phyloP scores from a whole-genome alignment of 2,113 vertebrate species.

The Vombatus ursinus region DNA sequence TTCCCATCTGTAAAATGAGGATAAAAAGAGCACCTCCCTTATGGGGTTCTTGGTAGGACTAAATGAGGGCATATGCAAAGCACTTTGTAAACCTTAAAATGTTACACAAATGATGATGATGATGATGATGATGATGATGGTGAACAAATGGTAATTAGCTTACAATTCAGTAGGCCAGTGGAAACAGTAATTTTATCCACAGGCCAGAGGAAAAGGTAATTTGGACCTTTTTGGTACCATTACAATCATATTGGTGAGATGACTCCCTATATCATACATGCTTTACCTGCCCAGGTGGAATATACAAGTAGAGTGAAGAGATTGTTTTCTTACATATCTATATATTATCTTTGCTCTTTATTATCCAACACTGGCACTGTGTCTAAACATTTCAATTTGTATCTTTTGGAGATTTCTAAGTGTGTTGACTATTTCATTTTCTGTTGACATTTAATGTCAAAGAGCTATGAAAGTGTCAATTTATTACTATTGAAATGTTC shows the following conservation, averaged over 20 bases:
- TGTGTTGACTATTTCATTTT: not conserved
- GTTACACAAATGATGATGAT: not conserved
- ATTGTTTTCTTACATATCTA: not conserved
- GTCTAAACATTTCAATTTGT: not conserved
- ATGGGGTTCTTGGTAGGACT: not conserved
- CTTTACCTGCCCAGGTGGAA: not conserved
- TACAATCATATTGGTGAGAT: not conserved
- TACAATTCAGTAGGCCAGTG: not conserved
- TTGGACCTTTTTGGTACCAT: not conserved
- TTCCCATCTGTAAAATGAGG: not conserved
- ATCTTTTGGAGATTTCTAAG: conserved; percentile 13
- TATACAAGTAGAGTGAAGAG: not conserved
- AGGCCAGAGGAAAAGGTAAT: too few species aligned
- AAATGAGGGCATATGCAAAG: not conserved
- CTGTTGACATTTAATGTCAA: conserved; percentile 19
- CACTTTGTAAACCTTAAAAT: not conserved
- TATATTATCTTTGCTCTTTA: not conserved
- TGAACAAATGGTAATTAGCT: not conserved
- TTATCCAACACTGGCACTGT: conserved; percentile 3
- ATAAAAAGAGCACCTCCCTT: not conserved
- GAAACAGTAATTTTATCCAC: not conserved
- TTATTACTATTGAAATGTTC: not conserved
- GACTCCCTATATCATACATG: not conserved
- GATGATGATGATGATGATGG: not conserved
- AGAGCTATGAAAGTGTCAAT: conserved; percentile 36